A percentile compares a stretch with the other conserved stretches of the same genome.
These are phyloP conservation scores for Aleiodes alternator DNA, from an alignment of 2,888 invertebrate species.

Conservation along the genomic window DNA sequence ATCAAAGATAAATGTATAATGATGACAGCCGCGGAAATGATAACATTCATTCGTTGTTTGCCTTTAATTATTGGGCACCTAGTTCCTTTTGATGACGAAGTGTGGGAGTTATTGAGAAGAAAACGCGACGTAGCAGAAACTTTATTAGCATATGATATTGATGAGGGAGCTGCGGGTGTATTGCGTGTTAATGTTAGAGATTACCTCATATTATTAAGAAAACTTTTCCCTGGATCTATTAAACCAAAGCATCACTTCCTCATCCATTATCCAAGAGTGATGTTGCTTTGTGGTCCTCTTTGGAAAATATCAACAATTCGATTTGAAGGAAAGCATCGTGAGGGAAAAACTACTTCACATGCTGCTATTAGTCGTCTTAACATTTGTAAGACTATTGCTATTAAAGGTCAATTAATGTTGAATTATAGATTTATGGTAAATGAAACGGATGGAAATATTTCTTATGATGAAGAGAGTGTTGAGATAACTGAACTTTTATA, in stretches of 20 bases:
- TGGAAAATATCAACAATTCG: slow-evolving; percentile 35
- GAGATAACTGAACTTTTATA: too few relatives aligned
- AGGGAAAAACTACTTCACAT: slow-evolving; percentile 8
- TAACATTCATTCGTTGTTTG: neutral
- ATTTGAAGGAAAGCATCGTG: slow-evolving; percentile 40
- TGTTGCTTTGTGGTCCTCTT: slow-evolving; percentile 24
- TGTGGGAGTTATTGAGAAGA: neutral
- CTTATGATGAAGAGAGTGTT: too few relatives aligned
- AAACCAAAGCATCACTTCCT: slow-evolving; percentile 50
- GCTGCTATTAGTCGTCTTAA: slow-evolving; percentile 31
- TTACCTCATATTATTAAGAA: slow-evolving; percentile 10
- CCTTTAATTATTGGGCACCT: neutral
- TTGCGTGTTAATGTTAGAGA: neutral
- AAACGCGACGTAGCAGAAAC: neutral
- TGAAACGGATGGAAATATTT: neutral
- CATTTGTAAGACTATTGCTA: slow-evolving; percentile 30
- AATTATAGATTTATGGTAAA: slow-evolving; percentile 38
- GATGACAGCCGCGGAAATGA: neutral
- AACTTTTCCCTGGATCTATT: slow-evolving; percentile 20
- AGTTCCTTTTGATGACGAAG: neutral
- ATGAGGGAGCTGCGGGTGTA: neutral
- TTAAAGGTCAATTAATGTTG: slow-evolving; percentile 34
- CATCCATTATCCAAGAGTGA: slow-evolving; percentile 38
- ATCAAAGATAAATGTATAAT: neutral
- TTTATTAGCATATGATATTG: too few relatives aligned